Conservation (phyloP, 2,888 invertebrate species). For the Petrolisthes manimaculis region DNA sequence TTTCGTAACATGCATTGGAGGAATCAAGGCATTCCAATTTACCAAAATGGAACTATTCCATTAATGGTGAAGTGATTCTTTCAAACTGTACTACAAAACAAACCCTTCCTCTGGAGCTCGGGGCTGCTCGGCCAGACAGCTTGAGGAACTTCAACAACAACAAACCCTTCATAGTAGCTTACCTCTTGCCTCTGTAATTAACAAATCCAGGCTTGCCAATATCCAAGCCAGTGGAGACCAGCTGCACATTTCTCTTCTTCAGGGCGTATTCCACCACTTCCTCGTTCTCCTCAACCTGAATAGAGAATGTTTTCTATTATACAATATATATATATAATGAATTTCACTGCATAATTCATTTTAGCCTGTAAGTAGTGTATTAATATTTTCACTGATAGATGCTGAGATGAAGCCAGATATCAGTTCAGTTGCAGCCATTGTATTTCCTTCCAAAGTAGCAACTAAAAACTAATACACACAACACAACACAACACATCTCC, state of each 20-base stretch:
- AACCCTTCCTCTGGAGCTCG: no score
- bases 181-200: slow-evolving; percentile 79
- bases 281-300: slow-evolving; percentile 89
- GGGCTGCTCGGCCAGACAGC: no score
- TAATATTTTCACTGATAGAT: neutral
- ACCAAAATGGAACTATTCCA: neutral
- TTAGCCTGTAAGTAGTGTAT: neutral
- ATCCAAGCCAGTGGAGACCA: slow-evolving; percentile 92
- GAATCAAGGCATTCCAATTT: no score
- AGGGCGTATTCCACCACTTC: slow-evolving; percentile 96
- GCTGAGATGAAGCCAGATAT: neutral
- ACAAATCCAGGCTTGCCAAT: slow-evolving; percentile 96
- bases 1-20: no score
- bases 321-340: neutral
- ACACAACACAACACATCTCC: no score
- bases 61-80: no score
- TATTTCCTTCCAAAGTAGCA: no score
- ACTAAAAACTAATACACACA: no score
- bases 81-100: no score
- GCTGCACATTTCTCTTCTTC: slow-evolving; percentile 88
- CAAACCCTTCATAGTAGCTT: neutral
- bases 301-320: neutral
- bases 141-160: no score
- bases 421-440: no score
- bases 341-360: neutral